Conservation (phyloP, 1,140 invertebrate genomes). For the Drosophila oshimai region DNA sequence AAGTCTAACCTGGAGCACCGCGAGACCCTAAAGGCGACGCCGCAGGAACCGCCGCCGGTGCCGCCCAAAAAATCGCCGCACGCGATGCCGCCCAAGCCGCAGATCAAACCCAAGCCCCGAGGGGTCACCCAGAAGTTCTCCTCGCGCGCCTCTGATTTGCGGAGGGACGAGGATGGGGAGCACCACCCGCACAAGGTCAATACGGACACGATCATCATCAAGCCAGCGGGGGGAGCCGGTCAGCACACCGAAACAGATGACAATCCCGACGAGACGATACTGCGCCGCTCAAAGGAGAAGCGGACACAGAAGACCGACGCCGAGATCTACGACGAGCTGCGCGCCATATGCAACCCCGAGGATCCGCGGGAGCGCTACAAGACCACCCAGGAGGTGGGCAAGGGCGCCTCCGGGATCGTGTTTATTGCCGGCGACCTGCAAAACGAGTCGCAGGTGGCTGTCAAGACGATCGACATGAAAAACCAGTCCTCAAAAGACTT, state of each 20-base stretch:
- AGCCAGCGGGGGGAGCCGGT: constrained; percentile 35
- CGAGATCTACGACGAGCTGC: constrained; percentile 93
- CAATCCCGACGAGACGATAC: constrained; percentile 83
- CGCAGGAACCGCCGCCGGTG: constrained; percentile 76
- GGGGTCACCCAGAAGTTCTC: constrained; percentile 75
- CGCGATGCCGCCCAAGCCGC: constrained; percentile 80
- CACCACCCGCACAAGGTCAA: constrained; percentile 66
- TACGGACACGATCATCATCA: constrained; percentile 83
- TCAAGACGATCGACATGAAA: constrained; percentile 97
- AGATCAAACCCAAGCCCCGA: constrained; percentile 78
- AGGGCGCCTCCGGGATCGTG: constrained; percentile 94
- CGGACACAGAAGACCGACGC: constrained; percentile 87
- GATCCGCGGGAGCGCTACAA: constrained; percentile 92
- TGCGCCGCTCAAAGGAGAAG: constrained; percentile 85
- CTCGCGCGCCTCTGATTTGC: constrained; percentile 61
- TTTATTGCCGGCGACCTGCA: constrained; percentile 93
- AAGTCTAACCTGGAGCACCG: constrained; percentile 69
- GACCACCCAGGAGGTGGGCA: constrained; percentile 93
- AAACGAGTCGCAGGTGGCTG: constrained; percentile 92
- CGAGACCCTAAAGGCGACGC: constrained; percentile 58
- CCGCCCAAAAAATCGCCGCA: constrained; percentile 80
- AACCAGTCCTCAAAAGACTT: constrained; percentile 97
- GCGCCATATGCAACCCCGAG: constrained; percentile 89
- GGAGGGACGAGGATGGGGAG: constrained; percentile 50
- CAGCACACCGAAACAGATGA: constrained; percentile 55